Percentiles rank a stretch among this genome's conserved stretches.
Evolutionary conservation across 2,888 invertebrate genomes (phyloP).

Genomic region (Bimastos eiseni): DNA sequence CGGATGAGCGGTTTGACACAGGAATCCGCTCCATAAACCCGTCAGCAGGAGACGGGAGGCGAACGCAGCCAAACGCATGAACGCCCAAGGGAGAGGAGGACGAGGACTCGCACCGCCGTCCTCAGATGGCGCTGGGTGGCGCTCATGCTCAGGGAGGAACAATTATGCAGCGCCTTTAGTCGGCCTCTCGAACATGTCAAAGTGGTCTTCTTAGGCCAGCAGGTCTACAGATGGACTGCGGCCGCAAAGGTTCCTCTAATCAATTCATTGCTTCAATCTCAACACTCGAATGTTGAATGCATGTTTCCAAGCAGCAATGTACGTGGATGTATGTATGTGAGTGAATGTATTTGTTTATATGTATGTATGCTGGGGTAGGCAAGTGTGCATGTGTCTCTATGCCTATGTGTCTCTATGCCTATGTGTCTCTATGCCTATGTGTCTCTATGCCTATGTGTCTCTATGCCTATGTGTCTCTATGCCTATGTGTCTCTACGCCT

Average conservation of each 20-base stretch:
- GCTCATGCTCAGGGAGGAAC: no score
- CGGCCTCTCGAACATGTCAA: neutral
- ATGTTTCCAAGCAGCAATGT: neutral
- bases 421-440: no score
- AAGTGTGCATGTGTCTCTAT: neutral
- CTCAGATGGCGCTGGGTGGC: no score
- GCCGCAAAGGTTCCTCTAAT: no score
- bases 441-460: no score
- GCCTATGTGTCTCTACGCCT: no score
- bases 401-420: no score
- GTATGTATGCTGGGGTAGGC: neutral
- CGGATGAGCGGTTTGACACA: neutral
- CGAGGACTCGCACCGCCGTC: no score
- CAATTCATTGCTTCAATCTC: no score
- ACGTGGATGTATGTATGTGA: neutral
- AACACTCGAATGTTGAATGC: neutral
- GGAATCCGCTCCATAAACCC: neutral
- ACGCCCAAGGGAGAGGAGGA: no score
- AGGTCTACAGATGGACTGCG: neutral
- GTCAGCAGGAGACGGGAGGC: neutral
- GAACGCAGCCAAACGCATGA: neutral
- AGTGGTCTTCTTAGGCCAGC: neutral
- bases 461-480: no score
- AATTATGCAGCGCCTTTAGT: neutral
- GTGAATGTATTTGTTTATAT: no score